Evolutionary conservation across 2,888 invertebrate genomes (phyloP).

Genomic region (Hirtodrosophila duncani): DNA sequence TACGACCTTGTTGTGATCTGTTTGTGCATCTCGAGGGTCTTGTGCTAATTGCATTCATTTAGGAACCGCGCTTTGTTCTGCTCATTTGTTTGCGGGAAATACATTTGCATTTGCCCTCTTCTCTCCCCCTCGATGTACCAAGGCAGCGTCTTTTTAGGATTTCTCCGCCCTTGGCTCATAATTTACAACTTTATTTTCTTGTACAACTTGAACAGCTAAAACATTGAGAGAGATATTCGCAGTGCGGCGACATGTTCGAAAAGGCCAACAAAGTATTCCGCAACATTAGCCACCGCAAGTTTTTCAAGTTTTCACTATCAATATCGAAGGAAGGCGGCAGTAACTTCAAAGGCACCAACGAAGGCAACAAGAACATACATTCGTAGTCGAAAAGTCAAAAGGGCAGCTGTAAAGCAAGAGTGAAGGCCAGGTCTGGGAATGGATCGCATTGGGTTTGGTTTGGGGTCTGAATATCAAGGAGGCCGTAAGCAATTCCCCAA

Average conservation of each 20-base stretch:
- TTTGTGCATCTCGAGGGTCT: constrained; percentile 6
- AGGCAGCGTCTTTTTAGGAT: neutral
- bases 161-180: constrained; percentile 12
- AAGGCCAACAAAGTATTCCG: constrained; percentile 38
- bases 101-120: constrained; percentile 1
- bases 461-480: constrained; percentile 10
- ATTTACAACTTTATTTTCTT: neutral
- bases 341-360: constrained; percentile 46
- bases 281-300: constrained; percentile 64
- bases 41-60: constrained; percentile 54
- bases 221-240: constrained; percentile 11
- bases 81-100: constrained; percentile 6
- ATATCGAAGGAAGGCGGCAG: constrained; percentile 42
- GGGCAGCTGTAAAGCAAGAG: constrained; percentile 51
- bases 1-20: constrained; percentile 5
- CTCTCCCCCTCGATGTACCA: neutral
- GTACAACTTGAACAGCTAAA: constrained; percentile 6
- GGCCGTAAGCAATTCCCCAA: constrained; percentile 57
- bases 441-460: constrained; percentile 1
- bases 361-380: constrained; percentile 12
- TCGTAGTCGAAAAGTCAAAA: constrained; percentile 60
- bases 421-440: constrained; percentile 36
- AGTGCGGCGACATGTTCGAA: constrained; percentile 13
- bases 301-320: constrained; percentile 56
- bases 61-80: constrained; percentile 10